Base-by-base conservation (phyloP, 1,140 invertebrate genomes). In the Cheumatopsyche charites region DNA sequence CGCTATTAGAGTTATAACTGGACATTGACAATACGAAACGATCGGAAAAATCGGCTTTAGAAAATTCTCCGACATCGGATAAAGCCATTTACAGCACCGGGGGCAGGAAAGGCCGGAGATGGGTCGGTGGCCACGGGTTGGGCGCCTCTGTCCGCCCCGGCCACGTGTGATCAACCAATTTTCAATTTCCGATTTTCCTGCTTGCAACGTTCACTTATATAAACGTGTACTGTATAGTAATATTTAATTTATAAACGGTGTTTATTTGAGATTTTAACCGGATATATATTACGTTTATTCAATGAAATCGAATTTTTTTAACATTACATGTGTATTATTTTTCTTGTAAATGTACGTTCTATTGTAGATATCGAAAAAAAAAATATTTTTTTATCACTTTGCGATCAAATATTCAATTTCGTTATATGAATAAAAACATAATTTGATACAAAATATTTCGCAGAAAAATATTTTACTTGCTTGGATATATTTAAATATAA, bases 131-230 rank as follows among this genome's bases (percentile, higher is more conserved):
- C 43, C 63, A 45, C 49, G 17, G 26, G 26, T 55, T 55, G 42
- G 29, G 25, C 15, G 23, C 58, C 17, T 49, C 71, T 42, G 65
- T 23, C 45, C 29, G 29, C 55, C 55, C 55, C 23, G 25, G n/a
- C 25, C 47, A 36, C 36, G 52, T 67, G 71, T 68, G 71, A 47
- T 62, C 17, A 47, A 61, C 45, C 61, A 68, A 68, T 73, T 73
- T 73, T 67, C 71, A 73, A 73, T 73, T 67, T 73, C 71, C 71
- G 65, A 68, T 73, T 62, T 67, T 62, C 52, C 41, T 49, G 55
- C 55, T 23, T 67, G 66, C 61, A 36, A 42, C 36, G 41, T 66
- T 62, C 71, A n/a, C 67, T 21, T 15, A 41, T 41, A 1, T 23
- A 17, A 49, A 49, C 23, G 45, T 52, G 12, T 67, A 17, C 42